Conservation (phyloP, 2,113 vertebrate genomes). For the Falcunculus frontatus region DNA sequence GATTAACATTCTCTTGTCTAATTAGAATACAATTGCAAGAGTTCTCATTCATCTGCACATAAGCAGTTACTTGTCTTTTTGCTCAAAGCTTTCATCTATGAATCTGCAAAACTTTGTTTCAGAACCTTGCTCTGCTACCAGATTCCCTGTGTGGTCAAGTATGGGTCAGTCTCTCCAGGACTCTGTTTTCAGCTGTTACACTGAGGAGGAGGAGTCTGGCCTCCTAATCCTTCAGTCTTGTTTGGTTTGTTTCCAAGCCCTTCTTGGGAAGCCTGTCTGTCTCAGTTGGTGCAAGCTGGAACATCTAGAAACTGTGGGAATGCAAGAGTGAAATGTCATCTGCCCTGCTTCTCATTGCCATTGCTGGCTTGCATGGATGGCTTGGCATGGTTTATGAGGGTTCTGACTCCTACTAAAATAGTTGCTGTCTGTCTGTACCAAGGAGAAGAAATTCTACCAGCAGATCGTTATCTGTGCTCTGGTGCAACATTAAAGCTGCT, state of each 20-base stretch:
- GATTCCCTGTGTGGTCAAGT: background rate
- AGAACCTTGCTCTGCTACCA: background rate
- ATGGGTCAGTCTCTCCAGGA: background rate
- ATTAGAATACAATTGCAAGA: constrained; percentile 10
- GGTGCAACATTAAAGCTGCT: background rate
- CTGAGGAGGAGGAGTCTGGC: background rate
- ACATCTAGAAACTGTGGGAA: background rate
- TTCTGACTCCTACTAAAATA: background rate
- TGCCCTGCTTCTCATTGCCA: background rate
- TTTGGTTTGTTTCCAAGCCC: background rate
- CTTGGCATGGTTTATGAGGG: background rate
- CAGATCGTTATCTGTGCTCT: background rate
- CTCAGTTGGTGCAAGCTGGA: background rate
- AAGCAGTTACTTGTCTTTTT: background rate
- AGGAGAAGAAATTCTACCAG: background rate
- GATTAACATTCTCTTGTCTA: background rate
- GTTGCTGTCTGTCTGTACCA: background rate
- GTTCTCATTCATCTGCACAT: background rate
- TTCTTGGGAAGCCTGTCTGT: background rate
- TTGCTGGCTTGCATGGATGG: background rate
- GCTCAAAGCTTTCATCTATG: background rate
- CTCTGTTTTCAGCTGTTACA: background rate
- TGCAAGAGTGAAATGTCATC: background rate
- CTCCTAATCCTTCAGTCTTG: background rate
- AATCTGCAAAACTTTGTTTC: background rate